Conservation (phyloP, 2,888 invertebrate species). For the Bellardia bayeri region DNA sequence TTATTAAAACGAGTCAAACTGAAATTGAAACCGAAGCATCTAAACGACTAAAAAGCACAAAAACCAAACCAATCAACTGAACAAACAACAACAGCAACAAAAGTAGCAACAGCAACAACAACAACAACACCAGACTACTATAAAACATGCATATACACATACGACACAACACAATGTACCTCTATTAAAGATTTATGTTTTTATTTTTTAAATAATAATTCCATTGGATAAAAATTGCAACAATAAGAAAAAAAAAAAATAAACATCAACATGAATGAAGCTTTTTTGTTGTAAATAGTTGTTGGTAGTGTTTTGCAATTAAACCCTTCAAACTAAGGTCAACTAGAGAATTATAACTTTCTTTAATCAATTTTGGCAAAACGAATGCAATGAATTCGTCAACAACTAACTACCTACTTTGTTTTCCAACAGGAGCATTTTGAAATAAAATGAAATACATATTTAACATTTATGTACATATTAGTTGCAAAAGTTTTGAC, state of each 20-base stretch:
- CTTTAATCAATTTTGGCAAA: not conserved
- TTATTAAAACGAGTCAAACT: constrained; percentile 66
- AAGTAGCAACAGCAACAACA: too few relatives aligned
- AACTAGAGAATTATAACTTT: not conserved
- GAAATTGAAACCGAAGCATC: constrained; percentile 60
- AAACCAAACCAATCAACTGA: constrained; percentile 44
- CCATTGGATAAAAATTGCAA: constrained; percentile 18
- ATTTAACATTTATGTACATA: too few relatives aligned
- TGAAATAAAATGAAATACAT: too few relatives aligned
- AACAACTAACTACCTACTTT: too few relatives aligned
- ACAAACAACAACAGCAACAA: constrained; percentile 17
- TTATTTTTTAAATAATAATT: constrained; percentile 48
- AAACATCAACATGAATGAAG: constrained; percentile 13
- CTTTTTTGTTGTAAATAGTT: not conserved
- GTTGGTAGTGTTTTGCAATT: not conserved
- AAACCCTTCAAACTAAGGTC: not conserved
- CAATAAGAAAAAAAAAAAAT: constrained; percentile 19
- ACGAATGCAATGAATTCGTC: too few relatives aligned
- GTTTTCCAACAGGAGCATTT: too few relatives aligned
- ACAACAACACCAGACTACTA: not conserved
- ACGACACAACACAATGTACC: not conserved
- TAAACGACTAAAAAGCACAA: constrained; percentile 39
- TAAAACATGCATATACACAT: not conserved
- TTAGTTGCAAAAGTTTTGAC: too few relatives aligned
- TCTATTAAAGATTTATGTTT: constrained; percentile 54